Evolutionary conservation across 2,888 invertebrate genomes (phyloP), one percentile per base, ranked within the genome.

Genomic region (Trachelus tabidus): DNA sequence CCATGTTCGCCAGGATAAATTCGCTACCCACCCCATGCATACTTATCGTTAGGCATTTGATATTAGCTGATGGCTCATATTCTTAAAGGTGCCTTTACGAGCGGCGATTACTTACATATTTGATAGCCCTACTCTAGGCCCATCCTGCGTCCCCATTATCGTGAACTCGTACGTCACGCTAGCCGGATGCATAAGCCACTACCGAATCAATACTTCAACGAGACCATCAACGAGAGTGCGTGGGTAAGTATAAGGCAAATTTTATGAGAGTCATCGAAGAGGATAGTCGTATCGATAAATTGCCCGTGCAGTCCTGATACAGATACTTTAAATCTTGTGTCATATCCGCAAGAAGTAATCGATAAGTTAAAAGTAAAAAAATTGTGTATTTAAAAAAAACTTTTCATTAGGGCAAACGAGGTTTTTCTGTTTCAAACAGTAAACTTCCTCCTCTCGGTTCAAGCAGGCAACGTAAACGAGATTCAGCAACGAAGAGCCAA

Each of bases 41-140:
- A 56, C 40, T 56, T 56, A 56, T 56, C 23, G 40, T 56, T 56
- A 56, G 40, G 23, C 23, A 23, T 56, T 56, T 6, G 40, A 23
- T 81, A 83, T 81, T 81, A 81, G 81, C 79, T 56, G 73, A 30
- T 35, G 81, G 78, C 81, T 77, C 75, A 75, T 79, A 79, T 77
- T 82, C 80, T 79, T 75, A 76, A 71, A 71, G 79, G 82, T 81
- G 80, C 81, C 82, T 83, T 86, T 79, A 83, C 81, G 81, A 83
- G 81, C 76, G 82, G 81, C 85, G 85, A 85, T 88, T 85, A 85
- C 83, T 80, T 84, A 82, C 85, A 87, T 87, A 85, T 87, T 88
- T 85, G 84, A 88, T 87, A 86, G 85, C 83, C 76, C 73, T 77
- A 74, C 77, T 74, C 76, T 76, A 80, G 40, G 80, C 83, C 85